phyloP scores from a whole-genome alignment of 2,797 vertebrate genomes.

The Chiloscyllium punctatum region DNA sequence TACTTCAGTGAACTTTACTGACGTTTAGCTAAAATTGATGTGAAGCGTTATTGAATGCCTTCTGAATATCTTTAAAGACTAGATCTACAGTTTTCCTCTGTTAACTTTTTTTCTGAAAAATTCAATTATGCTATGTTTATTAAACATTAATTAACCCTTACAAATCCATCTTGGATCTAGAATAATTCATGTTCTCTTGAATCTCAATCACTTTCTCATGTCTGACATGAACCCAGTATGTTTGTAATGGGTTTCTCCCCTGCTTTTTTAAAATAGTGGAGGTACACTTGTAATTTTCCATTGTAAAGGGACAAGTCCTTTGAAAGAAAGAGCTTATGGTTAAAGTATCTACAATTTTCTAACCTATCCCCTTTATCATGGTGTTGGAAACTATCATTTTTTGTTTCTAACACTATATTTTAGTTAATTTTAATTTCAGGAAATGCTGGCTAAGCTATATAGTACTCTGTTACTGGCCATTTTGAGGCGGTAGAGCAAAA shows the following conservation, averaged over 20 bases:
- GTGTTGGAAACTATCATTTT: not conserved
- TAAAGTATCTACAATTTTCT: not conserved
- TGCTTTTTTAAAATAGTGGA: not conserved
- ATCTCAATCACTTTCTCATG: not conserved
- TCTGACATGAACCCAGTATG: not conserved
- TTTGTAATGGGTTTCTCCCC: not conserved
- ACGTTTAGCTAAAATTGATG: not conserved
- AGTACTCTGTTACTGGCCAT: not conserved
- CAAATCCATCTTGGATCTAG: not conserved
- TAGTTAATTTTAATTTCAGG: not conserved
- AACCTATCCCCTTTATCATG: not conserved
- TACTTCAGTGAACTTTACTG: not conserved
- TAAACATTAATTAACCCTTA: not conserved
- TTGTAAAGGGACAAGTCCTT: not conserved
- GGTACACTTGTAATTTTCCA: not conserved
- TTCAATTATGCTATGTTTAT: not conserved
- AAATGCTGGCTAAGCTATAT: not conserved
- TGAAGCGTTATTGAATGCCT: not conserved
- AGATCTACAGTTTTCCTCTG: not conserved
- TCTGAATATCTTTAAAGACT: not conserved
- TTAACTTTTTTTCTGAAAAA: not conserved
- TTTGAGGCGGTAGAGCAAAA: not conserved
- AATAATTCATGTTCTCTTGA: not conserved
- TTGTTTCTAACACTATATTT: not conserved
- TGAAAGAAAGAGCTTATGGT: not conserved